phyloP scores from a whole-genome alignment of 2,797 vertebrate genomes.

The Spheniscus humboldti region DNA sequence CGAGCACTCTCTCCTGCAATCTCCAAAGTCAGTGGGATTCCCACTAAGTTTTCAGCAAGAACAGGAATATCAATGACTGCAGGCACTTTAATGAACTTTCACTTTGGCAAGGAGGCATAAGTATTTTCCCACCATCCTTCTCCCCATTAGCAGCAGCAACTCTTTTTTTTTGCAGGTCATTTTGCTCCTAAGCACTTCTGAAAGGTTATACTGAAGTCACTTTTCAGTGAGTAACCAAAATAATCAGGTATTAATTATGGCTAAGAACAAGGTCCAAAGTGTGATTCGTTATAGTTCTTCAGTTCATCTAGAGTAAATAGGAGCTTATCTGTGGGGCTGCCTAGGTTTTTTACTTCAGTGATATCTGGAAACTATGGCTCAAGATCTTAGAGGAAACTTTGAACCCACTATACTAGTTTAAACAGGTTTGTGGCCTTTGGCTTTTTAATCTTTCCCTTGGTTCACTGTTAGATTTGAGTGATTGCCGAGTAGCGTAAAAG shows the following conservation, averaged over 20 bases:
- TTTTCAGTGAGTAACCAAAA: conserved; percentile 13
- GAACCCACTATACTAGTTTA: conserved; percentile 30
- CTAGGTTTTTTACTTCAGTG: background rate
- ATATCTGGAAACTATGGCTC: conserved; percentile 33
- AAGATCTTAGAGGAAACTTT: conserved; percentile 54
- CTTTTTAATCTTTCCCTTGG: conserved; percentile 35
- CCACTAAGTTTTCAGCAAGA: background rate
- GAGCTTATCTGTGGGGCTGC: conserved; percentile 48
- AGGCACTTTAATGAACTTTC: background rate
- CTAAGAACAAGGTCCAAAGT: conserved; percentile 52
- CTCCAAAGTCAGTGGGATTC: background rate
- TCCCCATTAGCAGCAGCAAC: background rate
- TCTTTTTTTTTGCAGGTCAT: background rate
- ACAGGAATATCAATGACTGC: background rate
- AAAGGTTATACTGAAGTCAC: background rate
- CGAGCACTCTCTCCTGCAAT: background rate
- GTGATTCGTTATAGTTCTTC: background rate
- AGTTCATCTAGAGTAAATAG: conserved; percentile 50
- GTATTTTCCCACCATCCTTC: background rate
- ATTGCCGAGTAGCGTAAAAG: conserved; percentile 37
- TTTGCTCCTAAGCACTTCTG: background rate
- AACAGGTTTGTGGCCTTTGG: conserved; percentile 64
- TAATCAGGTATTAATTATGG: conserved; percentile 35
- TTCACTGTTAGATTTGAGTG: conserved; percentile 54
- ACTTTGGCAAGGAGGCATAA: background rate